Evolutionary conservation across 2,888 invertebrate species (phyloP), one percentile per base, ranked within the genome.

Genomic region (Rutpela maculata): DNA sequence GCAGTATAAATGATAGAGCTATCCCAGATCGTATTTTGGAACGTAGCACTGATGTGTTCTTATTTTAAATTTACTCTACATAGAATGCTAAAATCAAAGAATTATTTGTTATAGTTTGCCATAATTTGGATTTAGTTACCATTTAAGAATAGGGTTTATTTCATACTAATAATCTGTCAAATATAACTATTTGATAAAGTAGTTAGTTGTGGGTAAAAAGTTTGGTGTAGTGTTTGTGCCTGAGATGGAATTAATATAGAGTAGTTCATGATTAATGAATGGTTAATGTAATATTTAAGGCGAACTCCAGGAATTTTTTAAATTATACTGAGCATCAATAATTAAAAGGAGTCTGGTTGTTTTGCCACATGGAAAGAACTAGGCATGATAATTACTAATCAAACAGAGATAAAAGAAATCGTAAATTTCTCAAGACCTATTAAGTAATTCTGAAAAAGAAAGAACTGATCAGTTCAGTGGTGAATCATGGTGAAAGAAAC

Each of bases 211-310:
- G 69, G 31, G 17, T 57, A 35, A 31, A 31, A 31, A 55, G 35
- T 26, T 55, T 57, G 31, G 31, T 68, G 38, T 57, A 59, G 57
- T 69, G 31, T 57, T 11, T 59, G 26, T 69, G 57, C 69, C 69
- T 69, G 31, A 26, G 17, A 31, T 10, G n/a, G 69, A 11, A 57
- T 12, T 59, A 19, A n/a, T 17, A 17, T n/a, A 15, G 7, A 57
- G 15, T 68, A 31, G 26, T 18, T 57, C 56, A 22, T 31, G 10
- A n/a, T 22, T 55, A 35, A 68, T 68, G 56, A 68, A 68, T 68
- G 55, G 67, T n/a, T 56, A 68, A 68, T 55, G n/a, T 56, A 63
- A 35, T 35, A 26, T 26, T 26, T 26, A 26, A 26, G 6, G 26
- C 26, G 6, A 26, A 26, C 26, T 26, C 6, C 2, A 26, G 26